Base-by-base conservation (phyloP, 2,113 vertebrate genomes). In the Lasiurus cinereus region DNA sequence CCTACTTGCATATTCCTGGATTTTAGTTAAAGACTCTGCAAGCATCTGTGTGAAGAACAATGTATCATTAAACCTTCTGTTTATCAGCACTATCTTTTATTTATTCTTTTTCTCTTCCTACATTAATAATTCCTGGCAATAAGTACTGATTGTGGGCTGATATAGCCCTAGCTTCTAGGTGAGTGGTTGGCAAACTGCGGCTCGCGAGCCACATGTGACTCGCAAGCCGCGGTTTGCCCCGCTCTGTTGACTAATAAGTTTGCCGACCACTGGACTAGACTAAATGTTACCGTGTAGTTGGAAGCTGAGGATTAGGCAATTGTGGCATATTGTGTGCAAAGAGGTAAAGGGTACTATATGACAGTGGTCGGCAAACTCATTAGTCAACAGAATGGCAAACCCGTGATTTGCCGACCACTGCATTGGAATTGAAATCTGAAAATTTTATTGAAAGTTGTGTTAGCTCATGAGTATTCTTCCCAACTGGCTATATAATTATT, bases 1-100 rank as follows among this genome's bases (percentile, higher is more conserved):
- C 59, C n/a, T 70, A 39, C 24, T 54, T 93, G n/a, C 70, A 39
- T 90, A 56, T 67, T 88, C 52, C 80, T 88, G 48, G 67, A 43
- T 80, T 70, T 43, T 66, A 79, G 74, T 66, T 89, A 62, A 22
- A 83, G 29, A 54, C 36, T 74, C 76, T 54, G 19, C 64, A 87
- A 88, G 43, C 36, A 72, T 46, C 52, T 80, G 27, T 80, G 27
- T 78, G 56, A 96, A 85, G 62, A 92, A 29, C 43, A 87, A 3
- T 78, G 39, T 88, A 83, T 92, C 79, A 94, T 93, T 96, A 96
- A 96, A 96, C 43, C 27, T 69, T 86, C 50, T 59, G 22, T 92
- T 88, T 95, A 69, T 77, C 83, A 87, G 50, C 8, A 73, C 19
- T n/a, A 54, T 64, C 39, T 62, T 56, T 83, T 76, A 39, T 67